These are phyloP conservation scores for Engystomops pustulosus DNA, from an alignment of 2,113 vertebrate species.

Conservation along the genomic window DNA sequence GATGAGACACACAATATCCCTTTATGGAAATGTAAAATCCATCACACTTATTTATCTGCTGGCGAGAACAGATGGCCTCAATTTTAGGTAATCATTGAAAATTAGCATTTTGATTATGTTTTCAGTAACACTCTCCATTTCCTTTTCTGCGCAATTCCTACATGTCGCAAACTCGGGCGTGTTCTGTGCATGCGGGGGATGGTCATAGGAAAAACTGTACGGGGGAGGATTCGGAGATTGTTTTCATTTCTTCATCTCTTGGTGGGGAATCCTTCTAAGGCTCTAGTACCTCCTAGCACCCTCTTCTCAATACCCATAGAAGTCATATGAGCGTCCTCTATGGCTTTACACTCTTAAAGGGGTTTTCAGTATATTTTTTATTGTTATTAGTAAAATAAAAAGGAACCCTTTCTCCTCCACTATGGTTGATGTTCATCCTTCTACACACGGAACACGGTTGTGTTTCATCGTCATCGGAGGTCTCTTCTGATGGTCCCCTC, in stretches of 20 bases:
- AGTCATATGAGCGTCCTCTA: too few species aligned
- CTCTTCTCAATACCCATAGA: too few species aligned
- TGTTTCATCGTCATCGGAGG: too few species aligned
- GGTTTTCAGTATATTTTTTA: too few species aligned
- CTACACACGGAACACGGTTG: too few species aligned
- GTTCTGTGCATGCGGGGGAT: not conserved
- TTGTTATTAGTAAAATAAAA: too few species aligned
- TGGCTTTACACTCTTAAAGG: too few species aligned
- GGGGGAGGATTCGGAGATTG: not conserved
- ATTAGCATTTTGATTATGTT: constrained; percentile 52
- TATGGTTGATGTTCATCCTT: too few species aligned
- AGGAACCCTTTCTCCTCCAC: too few species aligned
- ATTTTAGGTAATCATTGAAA: constrained; percentile 25
- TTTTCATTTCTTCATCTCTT: not conserved
- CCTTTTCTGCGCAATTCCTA: not conserved
- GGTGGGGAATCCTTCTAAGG: too few species aligned
- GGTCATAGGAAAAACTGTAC: not conserved
- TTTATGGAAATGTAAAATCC: constrained; percentile 2
- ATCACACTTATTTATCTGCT: constrained; percentile 18
- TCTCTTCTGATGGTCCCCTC: too few species aligned
- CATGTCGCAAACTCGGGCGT: not conserved
- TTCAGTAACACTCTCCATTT: not conserved
- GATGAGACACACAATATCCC: not conserved
- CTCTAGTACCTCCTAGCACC: too few species aligned
- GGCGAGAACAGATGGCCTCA: constrained; percentile 2